Evolutionary conservation across 2,888 invertebrate genomes (phyloP).

Genomic region (Chirona hameri): DNA sequence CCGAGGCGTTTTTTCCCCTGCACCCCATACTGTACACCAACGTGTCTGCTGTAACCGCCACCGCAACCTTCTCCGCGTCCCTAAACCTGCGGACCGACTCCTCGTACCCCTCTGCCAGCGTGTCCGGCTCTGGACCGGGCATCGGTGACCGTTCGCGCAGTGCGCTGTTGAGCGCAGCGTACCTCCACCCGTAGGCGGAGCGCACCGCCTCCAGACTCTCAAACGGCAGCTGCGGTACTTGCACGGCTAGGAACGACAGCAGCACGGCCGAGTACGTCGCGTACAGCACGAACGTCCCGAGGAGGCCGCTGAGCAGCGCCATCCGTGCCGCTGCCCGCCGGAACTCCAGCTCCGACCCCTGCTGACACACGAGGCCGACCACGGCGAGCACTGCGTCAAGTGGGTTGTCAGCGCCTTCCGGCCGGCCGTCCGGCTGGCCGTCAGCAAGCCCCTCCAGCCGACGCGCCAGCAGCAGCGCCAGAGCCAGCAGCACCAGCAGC

Average conservation of each 20-base stretch:
- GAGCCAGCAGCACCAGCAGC: neutral
- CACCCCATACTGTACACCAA: neutral
- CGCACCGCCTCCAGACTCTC: neutral
- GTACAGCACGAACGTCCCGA: slow-evolving; percentile 57
- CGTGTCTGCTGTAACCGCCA: neutral
- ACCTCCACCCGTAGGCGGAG: neutral
- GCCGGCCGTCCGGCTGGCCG: neutral
- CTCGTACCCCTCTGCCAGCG: neutral
- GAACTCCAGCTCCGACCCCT: slow-evolving; percentile 50
- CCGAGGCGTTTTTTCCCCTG: neutral
- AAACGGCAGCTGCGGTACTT: neutral
- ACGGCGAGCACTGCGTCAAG: slow-evolving; percentile 55
- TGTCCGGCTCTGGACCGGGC: neutral
- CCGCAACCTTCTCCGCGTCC: neutral
- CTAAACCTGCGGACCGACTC: neutral
- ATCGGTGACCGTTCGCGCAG: neutral
- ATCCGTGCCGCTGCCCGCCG: neutral
- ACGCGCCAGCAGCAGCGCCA: neutral
- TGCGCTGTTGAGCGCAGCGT: neutral
- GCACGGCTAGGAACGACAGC: slow-evolving; percentile 2
- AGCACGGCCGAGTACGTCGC: neutral
- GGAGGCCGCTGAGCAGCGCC: slow-evolving; percentile 54
- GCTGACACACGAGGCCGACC: slow-evolving; percentile 65
- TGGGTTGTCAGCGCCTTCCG: slow-evolving; percentile 27
- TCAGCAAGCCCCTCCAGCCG: neutral